These are phyloP conservation scores for Chelidonichthys spinosus DNA, from an alignment of 2,797 vertebrate species.

Conservation along the genomic window DNA sequence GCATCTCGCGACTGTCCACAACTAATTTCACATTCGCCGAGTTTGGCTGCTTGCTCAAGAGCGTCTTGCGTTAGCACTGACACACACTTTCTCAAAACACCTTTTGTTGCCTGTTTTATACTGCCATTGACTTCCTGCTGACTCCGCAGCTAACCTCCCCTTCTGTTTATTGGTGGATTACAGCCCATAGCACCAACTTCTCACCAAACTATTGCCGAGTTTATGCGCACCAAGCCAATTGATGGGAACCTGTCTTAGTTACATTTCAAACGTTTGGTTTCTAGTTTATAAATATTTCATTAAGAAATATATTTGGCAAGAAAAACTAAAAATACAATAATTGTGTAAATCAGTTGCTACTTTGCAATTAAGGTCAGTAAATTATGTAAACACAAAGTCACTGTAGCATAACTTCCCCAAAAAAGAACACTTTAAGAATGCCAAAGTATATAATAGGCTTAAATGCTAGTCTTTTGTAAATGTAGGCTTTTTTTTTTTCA, in stretches of 20 bases:
- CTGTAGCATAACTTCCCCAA: slow-evolving; percentile 1
- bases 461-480: neutral
- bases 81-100: neutral
- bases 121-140: neutral
- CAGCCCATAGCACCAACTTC: too few relatives aligned
- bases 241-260: too few relatives aligned
- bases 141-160: neutral
- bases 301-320: slow-evolving; percentile 1
- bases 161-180: too few relatives aligned
- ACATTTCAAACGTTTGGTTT: too few relatives aligned
- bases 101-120: neutral
- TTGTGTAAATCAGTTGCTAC: slow-evolving; percentile 13
- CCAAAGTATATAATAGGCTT: neutral
- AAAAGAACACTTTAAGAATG: neutral
- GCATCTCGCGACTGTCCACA: neutral
- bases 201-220: too few relatives aligned
- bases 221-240: too few relatives aligned
- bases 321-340: neutral
- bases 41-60: neutral
- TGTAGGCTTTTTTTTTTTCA: neutral
- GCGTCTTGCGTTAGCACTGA: neutral
- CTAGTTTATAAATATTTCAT: too few relatives aligned
- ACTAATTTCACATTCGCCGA: neutral
- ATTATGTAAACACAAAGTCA: slow-evolving; percentile 2
- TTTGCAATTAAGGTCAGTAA: slow-evolving; percentile 9